phyloP scores from a whole-genome alignment of 1,140 invertebrate species.

The Mercenaria mercenaria region DNA sequence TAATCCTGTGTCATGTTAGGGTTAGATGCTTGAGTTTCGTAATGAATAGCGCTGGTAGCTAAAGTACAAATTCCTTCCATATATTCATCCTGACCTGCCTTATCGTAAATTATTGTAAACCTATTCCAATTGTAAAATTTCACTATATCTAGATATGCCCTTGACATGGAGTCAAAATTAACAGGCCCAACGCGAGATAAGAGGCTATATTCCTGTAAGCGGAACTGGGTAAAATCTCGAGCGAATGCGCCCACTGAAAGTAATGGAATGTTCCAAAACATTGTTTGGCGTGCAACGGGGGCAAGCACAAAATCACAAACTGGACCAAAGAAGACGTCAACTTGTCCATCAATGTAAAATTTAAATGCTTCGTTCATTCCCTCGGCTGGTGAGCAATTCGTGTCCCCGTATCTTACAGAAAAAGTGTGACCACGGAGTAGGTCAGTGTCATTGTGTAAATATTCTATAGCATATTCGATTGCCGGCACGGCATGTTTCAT shows the following conservation, averaged over 20 bases:
- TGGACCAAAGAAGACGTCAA: slow-evolving; percentile 95
- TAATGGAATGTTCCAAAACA: slow-evolving; percentile 93
- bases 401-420: slow-evolving; percentile 75
- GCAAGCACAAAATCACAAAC: slow-evolving; percentile 97
- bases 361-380: slow-evolving; percentile 81
- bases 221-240: slow-evolving; percentile 89
- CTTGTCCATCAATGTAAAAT: slow-evolving; percentile 73
- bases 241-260: slow-evolving; percentile 95
- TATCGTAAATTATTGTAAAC: slow-evolving; percentile 91
- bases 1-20: slow-evolving; percentile 51
- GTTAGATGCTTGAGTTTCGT: slow-evolving; percentile 57
- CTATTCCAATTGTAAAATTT: slow-evolving; percentile 89
- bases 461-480: slow-evolving; percentile 74
- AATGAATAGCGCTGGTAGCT: slow-evolving; percentile 75
- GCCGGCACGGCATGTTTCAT: slow-evolving; percentile 74
- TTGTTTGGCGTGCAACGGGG: slow-evolving; percentile 94
- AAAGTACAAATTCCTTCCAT: slow-evolving; percentile 87
- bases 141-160: slow-evolving; percentile 90
- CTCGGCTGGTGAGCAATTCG: slow-evolving; percentile 73
- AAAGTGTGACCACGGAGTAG: slow-evolving; percentile 62
- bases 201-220: slow-evolving; percentile 89
- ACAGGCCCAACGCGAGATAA: slow-evolving; percentile 94
- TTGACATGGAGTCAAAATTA: slow-evolving; percentile 91
- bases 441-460: slow-evolving; percentile 62
- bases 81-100: slow-evolving; percentile 88